phyloP scores from a whole-genome alignment of 2,797 vertebrate genomes.

The Acanthis flammea region DNA sequence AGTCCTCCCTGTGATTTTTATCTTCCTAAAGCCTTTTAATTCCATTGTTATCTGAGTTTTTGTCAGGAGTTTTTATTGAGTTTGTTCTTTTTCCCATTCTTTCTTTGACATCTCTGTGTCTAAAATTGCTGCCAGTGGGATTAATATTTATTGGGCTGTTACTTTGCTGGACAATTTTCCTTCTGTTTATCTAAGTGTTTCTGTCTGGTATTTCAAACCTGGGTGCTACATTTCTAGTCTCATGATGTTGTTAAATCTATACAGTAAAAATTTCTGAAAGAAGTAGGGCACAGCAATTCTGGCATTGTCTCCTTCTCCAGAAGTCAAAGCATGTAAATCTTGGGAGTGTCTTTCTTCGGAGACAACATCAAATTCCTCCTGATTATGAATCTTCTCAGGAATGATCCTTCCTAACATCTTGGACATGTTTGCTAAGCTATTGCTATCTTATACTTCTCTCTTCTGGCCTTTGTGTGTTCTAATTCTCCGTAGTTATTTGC shows the following conservation, averaged over 20 bases:
- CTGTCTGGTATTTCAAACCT: neutral
- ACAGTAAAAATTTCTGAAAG: neutral
- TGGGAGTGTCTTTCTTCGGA: neutral
- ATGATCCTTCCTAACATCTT: neutral
- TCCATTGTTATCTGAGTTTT: neutral
- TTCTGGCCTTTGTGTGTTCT: neutral
- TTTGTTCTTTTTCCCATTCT: neutral
- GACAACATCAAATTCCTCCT: neutral
- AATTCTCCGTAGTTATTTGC: neutral
- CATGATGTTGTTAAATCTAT: neutral
- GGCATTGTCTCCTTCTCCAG: neutral
- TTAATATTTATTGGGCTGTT: neutral
- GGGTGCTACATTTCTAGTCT: neutral
- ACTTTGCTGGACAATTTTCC: neutral
- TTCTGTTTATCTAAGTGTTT: neutral
- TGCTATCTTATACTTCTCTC: neutral
- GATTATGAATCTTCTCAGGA: neutral
- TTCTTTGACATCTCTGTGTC: neutral
- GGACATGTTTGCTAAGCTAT: neutral
- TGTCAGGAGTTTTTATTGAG: neutral
- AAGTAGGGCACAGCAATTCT: neutral
- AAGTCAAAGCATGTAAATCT: neutral
- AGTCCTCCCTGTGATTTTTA: neutral
- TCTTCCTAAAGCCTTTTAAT: neutral
- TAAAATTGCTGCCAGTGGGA: neutral